Base-by-base conservation (phyloP, 2,113 vertebrate species). In the Muntiacus reevesi region DNA sequence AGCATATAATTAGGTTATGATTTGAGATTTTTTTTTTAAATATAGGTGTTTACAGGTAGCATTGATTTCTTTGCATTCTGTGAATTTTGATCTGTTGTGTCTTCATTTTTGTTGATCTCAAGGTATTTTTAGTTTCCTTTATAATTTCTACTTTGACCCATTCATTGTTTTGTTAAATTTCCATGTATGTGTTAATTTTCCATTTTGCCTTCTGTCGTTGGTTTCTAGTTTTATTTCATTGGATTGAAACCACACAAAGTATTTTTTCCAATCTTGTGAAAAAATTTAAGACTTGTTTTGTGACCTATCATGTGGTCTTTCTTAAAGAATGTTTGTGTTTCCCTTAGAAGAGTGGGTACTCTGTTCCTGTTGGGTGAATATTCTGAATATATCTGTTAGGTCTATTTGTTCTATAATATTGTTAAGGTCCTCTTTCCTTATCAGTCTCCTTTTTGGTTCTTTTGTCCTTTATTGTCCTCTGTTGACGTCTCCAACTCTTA, bases 91-190 rank as follows among this genome's bases (percentile, higher is more conserved):
- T 74, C 7, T 57, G 21, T 50, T 78, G 19, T 25, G 9, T 71
- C 89, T 92, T 95, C 23, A 92, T 88, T 83, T 87, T 87, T 36
- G 36, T n/a, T 92, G 30, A 45, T 96, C 83, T 96, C 19, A 83
- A 74, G 15, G 17, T 64, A 62, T 78, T 89, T 92, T 40, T 30
- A 47, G 36, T 92, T 64, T 50, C 21, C 15, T 33, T 79, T 85
- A 33, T 57, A 33, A 79, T 89, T 95, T 95, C 85, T 92, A 85
- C 21, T 52, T 79, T 85, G 50, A 89, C 5, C 1, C 6, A 28
- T 71, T 84, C 21, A 36, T 14, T 79, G 50, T 85, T 86, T n/a
- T 62, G 50, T 86, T 86, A 71, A 79, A 89, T 79, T 93, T 89
- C 33, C 21, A n/a, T 3, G 3, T 55, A 40, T 85, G 67, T 95